Percentiles rank a stretch among this genome's conserved stretches.
These are phyloP conservation scores for Acanthisitta chloris DNA, from an alignment of 2,113 vertebrate genomes.

Conservation along the genomic window DNA sequence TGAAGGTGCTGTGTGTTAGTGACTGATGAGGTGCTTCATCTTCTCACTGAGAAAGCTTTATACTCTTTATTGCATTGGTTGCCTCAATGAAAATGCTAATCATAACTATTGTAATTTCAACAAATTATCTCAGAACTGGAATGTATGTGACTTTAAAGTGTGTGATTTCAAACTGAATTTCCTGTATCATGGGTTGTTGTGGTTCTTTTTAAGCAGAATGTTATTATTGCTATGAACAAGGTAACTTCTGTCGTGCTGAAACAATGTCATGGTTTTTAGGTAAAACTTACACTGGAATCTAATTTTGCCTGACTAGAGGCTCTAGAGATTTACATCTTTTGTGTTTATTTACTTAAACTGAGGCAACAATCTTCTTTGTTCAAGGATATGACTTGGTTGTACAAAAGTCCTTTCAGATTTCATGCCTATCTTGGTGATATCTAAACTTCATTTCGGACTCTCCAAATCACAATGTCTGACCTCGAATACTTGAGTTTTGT, in stretches of 20 bases:
- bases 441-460: neutral
- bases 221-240: neutral
- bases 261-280: neutral
- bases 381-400: neutral
- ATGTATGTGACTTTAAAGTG: neutral
- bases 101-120: neutral
- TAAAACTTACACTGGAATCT: neutral
- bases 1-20: neutral
- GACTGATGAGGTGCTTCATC: neutral
- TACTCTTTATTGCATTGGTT: neutral
- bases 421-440: neutral
- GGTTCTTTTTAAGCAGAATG: neutral
- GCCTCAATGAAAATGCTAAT: neutral
- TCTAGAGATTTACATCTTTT: neutral
- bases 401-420: neutral
- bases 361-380: neutral
- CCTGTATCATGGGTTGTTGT: neutral
- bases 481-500: neutral
- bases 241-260: neutral
- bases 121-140: neutral
- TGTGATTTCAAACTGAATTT: neutral
- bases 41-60: neutral
- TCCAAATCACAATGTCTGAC: neutral
- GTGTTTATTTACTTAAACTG: neutral
- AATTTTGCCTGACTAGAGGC: neutral